Conservation (phyloP, 1,140 invertebrate genomes). For the Platorchestia sp. region DNA sequence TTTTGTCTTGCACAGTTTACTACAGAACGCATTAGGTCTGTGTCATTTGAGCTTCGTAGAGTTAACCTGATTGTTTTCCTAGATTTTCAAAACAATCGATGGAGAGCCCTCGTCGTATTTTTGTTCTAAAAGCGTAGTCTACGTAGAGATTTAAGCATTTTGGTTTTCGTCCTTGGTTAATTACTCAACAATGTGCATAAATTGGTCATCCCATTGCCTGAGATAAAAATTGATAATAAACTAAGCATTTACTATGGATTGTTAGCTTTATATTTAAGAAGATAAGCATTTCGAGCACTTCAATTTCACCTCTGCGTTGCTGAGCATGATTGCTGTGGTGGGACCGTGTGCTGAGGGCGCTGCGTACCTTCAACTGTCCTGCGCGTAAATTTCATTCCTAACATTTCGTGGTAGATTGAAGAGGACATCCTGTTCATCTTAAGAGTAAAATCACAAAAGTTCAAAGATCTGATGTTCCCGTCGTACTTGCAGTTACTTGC, state of each 20-base stretch:
- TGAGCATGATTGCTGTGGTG: not conserved
- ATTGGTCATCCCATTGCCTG: not conserved
- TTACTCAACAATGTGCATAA: not conserved
- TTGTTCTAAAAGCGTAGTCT: not conserved
- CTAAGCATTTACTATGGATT: too few species aligned
- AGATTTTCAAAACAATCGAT: not conserved
- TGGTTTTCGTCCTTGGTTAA: not conserved
- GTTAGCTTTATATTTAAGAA: too few species aligned
- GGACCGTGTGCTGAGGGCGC: not conserved
- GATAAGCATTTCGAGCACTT: not conserved
- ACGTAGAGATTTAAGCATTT: not conserved
- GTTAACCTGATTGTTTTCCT: not conserved
- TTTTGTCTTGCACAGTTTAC: not conserved
- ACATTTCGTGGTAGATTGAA: not conserved
- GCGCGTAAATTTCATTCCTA: not conserved
- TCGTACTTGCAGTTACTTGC: too few species aligned
- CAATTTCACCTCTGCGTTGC: not conserved
- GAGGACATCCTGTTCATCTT: not conserved
- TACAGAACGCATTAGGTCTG: not conserved
- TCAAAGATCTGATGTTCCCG: not conserved
- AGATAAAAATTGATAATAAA: not conserved
- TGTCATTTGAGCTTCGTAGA: not conserved
- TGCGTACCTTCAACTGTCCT: not conserved
- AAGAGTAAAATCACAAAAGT: not conserved
- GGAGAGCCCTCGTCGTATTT: not conserved